Base-by-base conservation (phyloP, 2,888 invertebrate genomes). In the Drosophila buzzatii region DNA sequence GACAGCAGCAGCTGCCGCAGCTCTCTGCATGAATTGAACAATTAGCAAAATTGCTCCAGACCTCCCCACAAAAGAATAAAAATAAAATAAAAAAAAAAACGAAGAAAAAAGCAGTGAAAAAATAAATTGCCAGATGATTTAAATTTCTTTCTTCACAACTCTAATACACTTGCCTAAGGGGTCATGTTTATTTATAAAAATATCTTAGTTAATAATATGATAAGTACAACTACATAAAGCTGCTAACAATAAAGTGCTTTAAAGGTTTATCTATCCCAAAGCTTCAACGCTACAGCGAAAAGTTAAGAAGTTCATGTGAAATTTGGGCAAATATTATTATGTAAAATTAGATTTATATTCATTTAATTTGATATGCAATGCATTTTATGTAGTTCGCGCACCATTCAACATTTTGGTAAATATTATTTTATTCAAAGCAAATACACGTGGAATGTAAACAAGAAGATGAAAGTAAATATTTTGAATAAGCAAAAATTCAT, bases 11-110 rank as follows among this genome's bases (percentile, higher is more conserved):
- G 61, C 67, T 67, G 66, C 55, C 51, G 31, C 51, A 59, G 41
- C 56, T 56, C 56, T 56, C 33, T 59, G 33, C 68, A 69, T 68
- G 77, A 81, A 85, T 85, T 73, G 85, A 85, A 76, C 83, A 88
- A 85, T 85, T 88, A 85, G 83, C 83, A 62, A 74, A 74, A 78
- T 78, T 58, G 60, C 63, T 63, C 14, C 39, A 60, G 27, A 66
- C 52, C 35, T 37, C 49, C 52, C 52, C 10, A 49, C 3, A 10
- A 20, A 52, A 20, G 35, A 20, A 14, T 20, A 14, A 14, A 20
- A 3, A 41, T 4, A 42, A 42, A 10, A 42, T 10, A 42, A 44
- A 12, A 49, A 49, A 31, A 9, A 27, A 3, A n/a, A 63, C 41
- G 27, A 53, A 59, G 18, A 52, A 31, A 47, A 51, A 51, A 39